A percentile compares a stretch with the other conserved stretches of the same genome.
Conservation (phyloP, 1,140 invertebrate genomes). For the Pantala flavescens region DNA sequence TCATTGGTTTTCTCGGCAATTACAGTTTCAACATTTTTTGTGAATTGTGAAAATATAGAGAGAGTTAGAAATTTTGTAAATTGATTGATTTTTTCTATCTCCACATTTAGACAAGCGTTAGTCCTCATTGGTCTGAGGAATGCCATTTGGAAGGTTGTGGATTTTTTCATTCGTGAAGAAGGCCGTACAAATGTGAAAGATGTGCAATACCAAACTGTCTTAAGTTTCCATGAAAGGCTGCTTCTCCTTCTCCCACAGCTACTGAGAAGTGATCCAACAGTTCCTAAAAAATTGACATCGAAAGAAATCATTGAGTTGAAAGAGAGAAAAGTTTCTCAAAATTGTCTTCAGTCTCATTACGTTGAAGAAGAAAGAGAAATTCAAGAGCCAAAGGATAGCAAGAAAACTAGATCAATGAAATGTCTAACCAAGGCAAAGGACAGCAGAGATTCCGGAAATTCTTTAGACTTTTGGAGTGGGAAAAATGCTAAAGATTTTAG, state of each 20-base stretch:
- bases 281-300: background rate
- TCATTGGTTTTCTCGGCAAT: no score
- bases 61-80: slow-evolving; percentile 32
- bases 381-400: background rate
- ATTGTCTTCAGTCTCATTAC: background rate
- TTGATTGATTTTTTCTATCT: slow-evolving; percentile 30
- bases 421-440: background rate
- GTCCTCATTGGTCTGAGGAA: slow-evolving; percentile 37
- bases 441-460: background rate
- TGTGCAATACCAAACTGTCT: background rate
- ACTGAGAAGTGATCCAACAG: background rate
- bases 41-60: no score
- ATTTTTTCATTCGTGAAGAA: slow-evolving; percentile 40
- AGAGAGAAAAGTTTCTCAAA: background rate
- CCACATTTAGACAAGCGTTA: slow-evolving; percentile 34
- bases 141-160: slow-evolving; percentile 39
- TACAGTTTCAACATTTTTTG: no score
- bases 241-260: background rate
- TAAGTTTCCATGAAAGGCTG: background rate
- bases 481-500: background rate
- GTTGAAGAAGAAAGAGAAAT: background rate
- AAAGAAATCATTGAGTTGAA: background rate
- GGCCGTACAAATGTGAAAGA: slow-evolving; percentile 15
- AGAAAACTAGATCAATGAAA: background rate
- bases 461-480: background rate